Base-by-base conservation (phyloP, 2,113 vertebrate species). In the Thamnophis sirtalis region DNA sequence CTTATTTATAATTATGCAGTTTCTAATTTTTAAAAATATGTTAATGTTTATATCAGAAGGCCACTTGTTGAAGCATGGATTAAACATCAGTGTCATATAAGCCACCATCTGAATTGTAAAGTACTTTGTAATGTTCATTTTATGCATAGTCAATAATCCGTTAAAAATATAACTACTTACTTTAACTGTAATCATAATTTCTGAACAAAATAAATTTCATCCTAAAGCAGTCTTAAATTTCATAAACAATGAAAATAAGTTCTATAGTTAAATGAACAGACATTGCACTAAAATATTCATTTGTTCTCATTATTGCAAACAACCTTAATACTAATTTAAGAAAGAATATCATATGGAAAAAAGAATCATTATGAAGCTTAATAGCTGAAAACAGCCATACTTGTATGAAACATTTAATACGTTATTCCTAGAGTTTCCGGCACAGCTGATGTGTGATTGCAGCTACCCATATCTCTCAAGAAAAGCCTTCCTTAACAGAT, bases 161-260 rank as follows among this genome's bases (percentile, higher is more conserved):
- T 28, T 56, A 24, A 84, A 58, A 21, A 54, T 2, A 13, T 9
- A 24, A 9, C 33, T 60, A 26, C 9, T 60, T 26, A 60, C 9
- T 26, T 26, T 26, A 60, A 60, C 56, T 92, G 50, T 93, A 95
- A 94, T 86, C 55, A 89, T 51, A 91, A 80, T 88, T 95, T 95
- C 93, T 48, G 90, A 94, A 94, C 58, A 88, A 51, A 55, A 91
- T 53, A 51, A 89, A 95, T 96, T 93, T 93, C 94, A 95, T 95
- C 93, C 48, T 63, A 55, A 90, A 93, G 87, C 95, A 96, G 93
- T 22, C 48, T 51, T 89, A 54, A 54, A 94, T 93, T 95, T 96
- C 95, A 95, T 5, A 50, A 63, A 94, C 94, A 93, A 93, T 92
- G 33, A 93, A 2, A 93, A 95, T 93, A 93, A 94, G 56, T 84